phyloP scores from a whole-genome alignment of 2,888 invertebrate genomes.

The Ecliptopera silaceata region DNA sequence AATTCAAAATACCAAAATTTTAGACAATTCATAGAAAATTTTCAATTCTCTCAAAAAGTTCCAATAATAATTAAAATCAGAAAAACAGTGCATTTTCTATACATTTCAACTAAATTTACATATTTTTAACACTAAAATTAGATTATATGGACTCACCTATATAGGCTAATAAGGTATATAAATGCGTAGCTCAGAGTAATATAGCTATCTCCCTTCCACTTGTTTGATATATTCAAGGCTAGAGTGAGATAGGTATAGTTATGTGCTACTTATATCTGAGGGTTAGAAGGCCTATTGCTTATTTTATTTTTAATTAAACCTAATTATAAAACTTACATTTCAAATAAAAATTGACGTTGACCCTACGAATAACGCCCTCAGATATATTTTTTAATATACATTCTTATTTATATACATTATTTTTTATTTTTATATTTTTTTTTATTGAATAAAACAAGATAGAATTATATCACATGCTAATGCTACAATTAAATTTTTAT shows the following conservation, averaged over 20 bases:
- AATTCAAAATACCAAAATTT: too few species aligned
- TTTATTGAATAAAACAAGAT: conserved; percentile 34
- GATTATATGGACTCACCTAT: conserved; percentile 24
- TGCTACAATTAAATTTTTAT: conserved; percentile 30
- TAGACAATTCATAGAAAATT: too few species aligned
- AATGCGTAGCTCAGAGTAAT: neutral
- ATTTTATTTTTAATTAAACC: conserved; percentile 9
- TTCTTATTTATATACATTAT: conserved; percentile 29
- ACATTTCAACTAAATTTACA: conserved; percentile 20
- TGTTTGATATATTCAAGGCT: neutral
- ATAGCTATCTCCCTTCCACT: neutral
- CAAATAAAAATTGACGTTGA: conserved; percentile 5
- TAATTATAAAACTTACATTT: conserved; percentile 10
- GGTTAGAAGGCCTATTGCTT: conserved; percentile 9
- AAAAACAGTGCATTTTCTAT: conserved; percentile 21
- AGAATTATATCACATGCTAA: conserved; percentile 39
- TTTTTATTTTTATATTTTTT: conserved; percentile 33
- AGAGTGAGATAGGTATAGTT: neutral
- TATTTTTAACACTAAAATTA: conserved; percentile 18
- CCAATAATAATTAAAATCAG: conserved; percentile 2
- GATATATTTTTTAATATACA: conserved; percentile 20
- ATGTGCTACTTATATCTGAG: conserved; percentile 5
- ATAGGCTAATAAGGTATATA: conserved; percentile 2
- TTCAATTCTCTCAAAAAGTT: conserved; percentile 8
- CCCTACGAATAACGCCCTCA: conserved; percentile 6